phyloP scores from a whole-genome alignment of 2,113 vertebrate genomes.

The Hypocryptadius cinnamomeus region DNA sequence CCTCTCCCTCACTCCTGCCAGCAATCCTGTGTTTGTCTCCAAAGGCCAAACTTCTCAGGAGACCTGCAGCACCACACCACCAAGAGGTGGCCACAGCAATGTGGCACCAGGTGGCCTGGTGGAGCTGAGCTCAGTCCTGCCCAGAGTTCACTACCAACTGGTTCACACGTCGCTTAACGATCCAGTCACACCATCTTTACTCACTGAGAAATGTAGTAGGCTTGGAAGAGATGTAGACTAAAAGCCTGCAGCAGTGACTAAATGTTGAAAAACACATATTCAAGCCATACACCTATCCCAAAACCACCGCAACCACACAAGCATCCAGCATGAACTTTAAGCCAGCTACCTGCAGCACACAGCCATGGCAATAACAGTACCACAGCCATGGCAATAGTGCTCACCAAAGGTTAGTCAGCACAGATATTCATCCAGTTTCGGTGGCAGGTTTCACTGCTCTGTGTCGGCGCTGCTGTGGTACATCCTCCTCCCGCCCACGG shows the following conservation, averaged over 20 bases:
- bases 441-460: neutral
- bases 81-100: neutral
- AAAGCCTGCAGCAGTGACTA: neutral
- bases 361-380: neutral
- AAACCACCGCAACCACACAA: neutral
- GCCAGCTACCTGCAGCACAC: neutral
- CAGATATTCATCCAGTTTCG: neutral
- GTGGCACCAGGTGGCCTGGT: accelerated
- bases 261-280: neutral
- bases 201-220: neutral
- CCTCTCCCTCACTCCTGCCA: neutral
- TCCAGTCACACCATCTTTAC: neutral
- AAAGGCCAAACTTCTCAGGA: neutral
- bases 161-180: neutral
- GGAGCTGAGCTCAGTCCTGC: neutral
- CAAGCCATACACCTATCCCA: neutral
- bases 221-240: neutral
- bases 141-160: neutral
- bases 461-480: accelerated
- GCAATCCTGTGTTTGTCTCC: neutral
- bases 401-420: neutral
- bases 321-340: neutral
- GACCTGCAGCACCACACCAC: accelerated
- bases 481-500: slow-evolving; percentile 4
- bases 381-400: accelerated